Evolutionary conservation across 2,113 vertebrate genomes (phyloP).

Genomic region (Oncorhynchus tshawytscha): DNA sequence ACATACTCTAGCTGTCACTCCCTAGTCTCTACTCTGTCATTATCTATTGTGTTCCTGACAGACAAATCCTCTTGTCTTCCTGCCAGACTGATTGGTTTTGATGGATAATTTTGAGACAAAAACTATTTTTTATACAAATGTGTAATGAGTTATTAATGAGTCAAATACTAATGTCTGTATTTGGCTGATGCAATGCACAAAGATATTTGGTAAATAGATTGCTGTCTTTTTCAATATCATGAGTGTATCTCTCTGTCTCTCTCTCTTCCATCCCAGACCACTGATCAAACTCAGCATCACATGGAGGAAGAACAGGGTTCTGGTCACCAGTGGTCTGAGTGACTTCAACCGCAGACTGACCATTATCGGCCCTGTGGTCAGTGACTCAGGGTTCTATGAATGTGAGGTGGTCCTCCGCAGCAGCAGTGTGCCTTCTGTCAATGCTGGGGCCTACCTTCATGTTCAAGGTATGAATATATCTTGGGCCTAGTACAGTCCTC

Average conservation of each 20-base stretch:
- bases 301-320: slow-evolving; percentile 86
- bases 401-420: slow-evolving; percentile 90
- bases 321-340: slow-evolving; percentile 79
- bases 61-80: neutral
- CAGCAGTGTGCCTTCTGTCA: slow-evolving; percentile 87
- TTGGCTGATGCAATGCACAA: no score
- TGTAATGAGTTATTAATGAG: no score
- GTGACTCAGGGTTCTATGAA: slow-evolving; percentile 87
- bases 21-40: neutral
- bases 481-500: no score
- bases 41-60: no score
- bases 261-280: slow-evolving; percentile 69
- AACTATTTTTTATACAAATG: no score
- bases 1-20: neutral
- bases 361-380: slow-evolving; percentile 78
- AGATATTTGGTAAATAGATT: no score
- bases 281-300: slow-evolving; percentile 90
- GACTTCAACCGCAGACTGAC: slow-evolving; percentile 91
- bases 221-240: no score
- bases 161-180: no score
- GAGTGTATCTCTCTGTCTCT: no score
- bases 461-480: neutral
- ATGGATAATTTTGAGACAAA: no score
- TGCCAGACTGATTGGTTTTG: no score
- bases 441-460: slow-evolving; percentile 81